These are phyloP conservation scores for Datnioides undecimradiatus DNA, from an alignment of 2,113 vertebrate genomes.

Conservation along the genomic window DNA sequence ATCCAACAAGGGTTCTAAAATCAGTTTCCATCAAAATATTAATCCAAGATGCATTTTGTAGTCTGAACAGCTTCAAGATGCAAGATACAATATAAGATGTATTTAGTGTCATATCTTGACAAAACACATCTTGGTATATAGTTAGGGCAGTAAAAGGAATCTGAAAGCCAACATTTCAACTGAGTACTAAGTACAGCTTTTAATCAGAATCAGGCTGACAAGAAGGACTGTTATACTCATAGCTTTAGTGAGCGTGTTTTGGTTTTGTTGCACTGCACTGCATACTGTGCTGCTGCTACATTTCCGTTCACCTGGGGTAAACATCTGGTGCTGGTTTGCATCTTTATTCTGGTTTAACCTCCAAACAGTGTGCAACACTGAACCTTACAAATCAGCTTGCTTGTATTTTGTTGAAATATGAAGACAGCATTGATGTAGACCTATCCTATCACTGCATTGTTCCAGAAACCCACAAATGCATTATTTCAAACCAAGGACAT, in stretches of 20 bases:
- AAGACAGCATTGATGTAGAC: background rate
- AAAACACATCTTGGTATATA: no score
- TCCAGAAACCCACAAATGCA: background rate
- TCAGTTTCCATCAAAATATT: background rate
- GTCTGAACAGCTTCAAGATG: no score
- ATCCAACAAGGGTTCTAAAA: background rate
- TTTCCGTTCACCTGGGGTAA: background rate
- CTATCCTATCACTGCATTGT: background rate
- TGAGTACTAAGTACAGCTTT: background rate
- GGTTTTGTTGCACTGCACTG: background rate
- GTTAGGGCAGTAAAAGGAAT: background rate
- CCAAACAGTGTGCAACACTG: background rate
- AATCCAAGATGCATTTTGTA: background rate
- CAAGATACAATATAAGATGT: no score
- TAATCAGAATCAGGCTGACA: background rate
- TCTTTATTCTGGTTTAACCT: background rate
- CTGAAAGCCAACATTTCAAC: background rate
- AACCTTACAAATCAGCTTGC: background rate
- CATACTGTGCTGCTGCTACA: background rate
- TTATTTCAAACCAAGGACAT: background rate
- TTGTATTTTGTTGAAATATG: background rate
- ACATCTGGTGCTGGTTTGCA: background rate
- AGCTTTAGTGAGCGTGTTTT: background rate
- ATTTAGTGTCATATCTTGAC: no score
- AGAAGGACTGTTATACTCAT: no score